Percentiles rank a stretch among this genome's conserved stretches.
phyloP scores from a whole-genome alignment of 2,888 invertebrate species.

The Agrilus cyanescens region DNA sequence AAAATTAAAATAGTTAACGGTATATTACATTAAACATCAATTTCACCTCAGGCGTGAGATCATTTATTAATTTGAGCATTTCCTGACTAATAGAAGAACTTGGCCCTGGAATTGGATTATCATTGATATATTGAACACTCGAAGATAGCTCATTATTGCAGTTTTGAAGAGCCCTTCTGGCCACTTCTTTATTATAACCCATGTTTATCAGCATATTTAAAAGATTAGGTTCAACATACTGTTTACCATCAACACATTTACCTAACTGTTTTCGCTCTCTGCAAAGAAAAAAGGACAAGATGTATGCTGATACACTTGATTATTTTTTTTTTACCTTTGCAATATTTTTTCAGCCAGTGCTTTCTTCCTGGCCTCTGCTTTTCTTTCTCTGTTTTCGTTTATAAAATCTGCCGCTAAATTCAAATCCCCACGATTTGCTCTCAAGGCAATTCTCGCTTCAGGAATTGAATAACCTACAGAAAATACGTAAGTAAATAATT shows the following conservation, averaged over 20 bases:
- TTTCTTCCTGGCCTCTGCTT: conserved; percentile 38
- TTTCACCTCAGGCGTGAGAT: conserved; percentile 28
- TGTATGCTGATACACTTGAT: not conserved
- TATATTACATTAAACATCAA: not conserved
- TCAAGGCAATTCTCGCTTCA: conserved; percentile 60
- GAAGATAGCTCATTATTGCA: conserved; percentile 57
- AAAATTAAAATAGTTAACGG: not conserved
- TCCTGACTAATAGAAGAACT: conserved; percentile 33
- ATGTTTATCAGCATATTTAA: conserved; percentile 48
- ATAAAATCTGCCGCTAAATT: conserved; percentile 55
- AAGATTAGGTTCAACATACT: conserved; percentile 39
- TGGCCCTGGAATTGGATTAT: conserved; percentile 40
- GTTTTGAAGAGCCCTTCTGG: conserved; percentile 49
- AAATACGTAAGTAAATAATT: not conserved
- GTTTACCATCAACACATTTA: conserved; percentile 46
- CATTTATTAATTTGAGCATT: conserved; percentile 27
- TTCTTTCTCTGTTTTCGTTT: conserved; percentile 41
- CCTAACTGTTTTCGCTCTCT: conserved; percentile 44
- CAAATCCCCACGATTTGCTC: conserved; percentile 46
- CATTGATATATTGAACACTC: conserved; percentile 52
- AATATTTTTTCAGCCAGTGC: conserved; percentile 39
- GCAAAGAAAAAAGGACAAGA: conserved; percentile 9
- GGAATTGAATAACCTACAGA: conserved; percentile 47
- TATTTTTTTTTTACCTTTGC: conserved; percentile 21
- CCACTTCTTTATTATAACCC: conserved; percentile 53